Evolutionary conservation across 2,888 invertebrate genomes (phyloP).

Genomic region (Apoda limacodes): DNA sequence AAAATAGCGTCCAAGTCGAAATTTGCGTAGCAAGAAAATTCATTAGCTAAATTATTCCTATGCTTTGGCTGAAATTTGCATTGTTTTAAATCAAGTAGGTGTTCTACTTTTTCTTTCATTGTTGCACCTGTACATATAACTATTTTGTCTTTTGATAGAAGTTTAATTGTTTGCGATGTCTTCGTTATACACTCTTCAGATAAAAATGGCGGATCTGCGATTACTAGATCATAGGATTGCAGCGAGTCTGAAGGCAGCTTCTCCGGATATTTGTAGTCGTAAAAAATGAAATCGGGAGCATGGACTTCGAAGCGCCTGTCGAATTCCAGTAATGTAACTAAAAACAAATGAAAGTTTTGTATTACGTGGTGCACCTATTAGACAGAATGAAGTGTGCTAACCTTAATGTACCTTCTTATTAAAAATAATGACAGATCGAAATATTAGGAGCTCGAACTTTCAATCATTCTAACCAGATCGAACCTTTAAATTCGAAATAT

Average conservation of each 20-base stretch:
- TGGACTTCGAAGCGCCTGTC: slow-evolving; percentile 85
- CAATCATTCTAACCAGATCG: too few species aligned
- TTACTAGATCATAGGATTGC: slow-evolving; percentile 80
- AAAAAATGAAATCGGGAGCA: slow-evolving; percentile 83
- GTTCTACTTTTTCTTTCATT: slow-evolving; percentile 78
- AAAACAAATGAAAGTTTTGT: slow-evolving; percentile 27
- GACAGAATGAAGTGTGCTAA: too few species aligned
- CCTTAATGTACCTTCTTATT: too few species aligned
- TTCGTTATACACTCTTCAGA: slow-evolving; percentile 92
- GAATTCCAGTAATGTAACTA: slow-evolving; percentile 84
- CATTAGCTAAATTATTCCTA: slow-evolving; percentile 91
- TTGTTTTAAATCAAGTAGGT: slow-evolving; percentile 72
- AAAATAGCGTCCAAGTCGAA: slow-evolving; percentile 75
- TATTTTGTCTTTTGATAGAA: slow-evolving; percentile 79
- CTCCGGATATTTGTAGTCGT: slow-evolving; percentile 88
- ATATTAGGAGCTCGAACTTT: too few species aligned
- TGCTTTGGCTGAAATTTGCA: slow-evolving; percentile 84
- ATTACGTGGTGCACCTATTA: too few species aligned
- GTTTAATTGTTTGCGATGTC: slow-evolving; percentile 81
- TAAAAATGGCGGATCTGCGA: slow-evolving; percentile 96
- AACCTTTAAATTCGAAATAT: too few species aligned
- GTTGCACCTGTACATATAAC: slow-evolving; percentile 90
- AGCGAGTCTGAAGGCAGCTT: slow-evolving; percentile 72
- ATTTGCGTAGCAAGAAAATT: slow-evolving; percentile 92
- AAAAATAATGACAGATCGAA: too few species aligned